A percentile compares a stretch with the other conserved stretches of the same genome.
phyloP scores from a whole-genome alignment of 2,888 invertebrate genomes.

The Acanthosepion lycidas region DNA sequence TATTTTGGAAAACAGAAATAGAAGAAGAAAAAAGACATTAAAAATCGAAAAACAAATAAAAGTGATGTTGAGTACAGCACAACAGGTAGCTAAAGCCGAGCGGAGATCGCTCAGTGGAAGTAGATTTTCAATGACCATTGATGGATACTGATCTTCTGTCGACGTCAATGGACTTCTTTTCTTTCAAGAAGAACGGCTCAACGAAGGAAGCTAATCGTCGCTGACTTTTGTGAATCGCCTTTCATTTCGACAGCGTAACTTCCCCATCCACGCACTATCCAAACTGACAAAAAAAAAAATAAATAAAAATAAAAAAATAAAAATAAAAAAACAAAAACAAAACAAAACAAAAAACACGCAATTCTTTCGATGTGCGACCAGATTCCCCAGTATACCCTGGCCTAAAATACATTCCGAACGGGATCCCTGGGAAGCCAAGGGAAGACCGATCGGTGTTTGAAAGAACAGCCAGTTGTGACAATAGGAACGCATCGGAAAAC shows the following conservation, averaged over 20 bases:
- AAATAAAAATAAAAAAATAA: not conserved
- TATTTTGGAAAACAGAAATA: not conserved
- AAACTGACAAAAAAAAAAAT: not conserved
- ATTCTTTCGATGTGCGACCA: not conserved
- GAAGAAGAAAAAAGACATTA: not conserved
- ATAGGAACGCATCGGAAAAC: not conserved
- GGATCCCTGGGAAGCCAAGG: not conserved
- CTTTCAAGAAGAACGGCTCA: not conserved
- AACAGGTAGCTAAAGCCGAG: not conserved
- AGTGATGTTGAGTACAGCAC: not conserved
- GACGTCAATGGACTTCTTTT: not conserved
- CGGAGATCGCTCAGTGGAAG: not conserved
- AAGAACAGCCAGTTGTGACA: not conserved
- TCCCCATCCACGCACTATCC: not conserved
- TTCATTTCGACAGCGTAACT: not conserved
- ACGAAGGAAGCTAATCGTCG: conserved; percentile 33
- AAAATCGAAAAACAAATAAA: not conserved
- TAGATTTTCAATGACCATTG: not conserved
- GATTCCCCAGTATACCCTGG: not conserved
- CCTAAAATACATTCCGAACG: not conserved
- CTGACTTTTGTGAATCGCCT: not conserved
- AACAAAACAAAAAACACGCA: not conserved
- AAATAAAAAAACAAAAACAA: not conserved
- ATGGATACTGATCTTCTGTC: not conserved
- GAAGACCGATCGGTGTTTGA: not conserved